phyloP scores from a whole-genome alignment of 2,113 vertebrate genomes.

The Chunga burmeisteri region DNA sequence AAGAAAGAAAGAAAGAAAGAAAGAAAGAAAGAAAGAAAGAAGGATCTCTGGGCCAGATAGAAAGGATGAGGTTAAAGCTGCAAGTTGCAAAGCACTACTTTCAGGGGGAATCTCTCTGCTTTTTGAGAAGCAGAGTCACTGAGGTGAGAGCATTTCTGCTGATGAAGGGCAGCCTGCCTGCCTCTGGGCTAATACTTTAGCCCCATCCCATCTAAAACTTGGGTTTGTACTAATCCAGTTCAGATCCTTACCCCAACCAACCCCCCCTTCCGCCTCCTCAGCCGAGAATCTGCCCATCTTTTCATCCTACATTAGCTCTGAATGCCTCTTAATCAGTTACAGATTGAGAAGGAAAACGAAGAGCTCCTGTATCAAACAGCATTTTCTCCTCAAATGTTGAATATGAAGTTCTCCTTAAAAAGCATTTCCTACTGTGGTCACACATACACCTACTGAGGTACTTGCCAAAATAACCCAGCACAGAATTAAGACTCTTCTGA shows the following conservation, averaged over 20 bases:
- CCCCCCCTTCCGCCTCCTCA: background rate
- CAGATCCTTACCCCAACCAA: background rate
- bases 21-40: background rate
- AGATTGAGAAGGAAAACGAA: conserved; percentile 28
- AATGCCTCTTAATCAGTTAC: conserved; percentile 52
- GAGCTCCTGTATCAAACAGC: background rate
- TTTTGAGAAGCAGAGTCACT: background rate
- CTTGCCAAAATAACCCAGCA: background rate
- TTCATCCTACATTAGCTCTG: conserved; percentile 37
- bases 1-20: background rate
- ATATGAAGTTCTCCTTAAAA: conserved; percentile 26
- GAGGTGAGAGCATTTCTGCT: background rate
- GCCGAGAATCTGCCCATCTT: background rate
- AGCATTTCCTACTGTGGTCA: background rate
- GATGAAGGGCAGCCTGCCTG: background rate
- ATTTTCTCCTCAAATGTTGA: conserved; percentile 38
- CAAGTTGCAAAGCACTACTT: background rate
- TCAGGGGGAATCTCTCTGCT: background rate
- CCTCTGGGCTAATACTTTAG: background rate
- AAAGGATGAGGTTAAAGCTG: background rate
- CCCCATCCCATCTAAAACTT: background rate
- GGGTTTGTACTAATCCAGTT: conserved; percentile 16
- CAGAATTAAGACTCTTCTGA: conserved; percentile 3
- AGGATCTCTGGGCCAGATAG: background rate
- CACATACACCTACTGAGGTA: conserved; percentile 1